These are phyloP conservation scores for Megatriorchis doriae DNA, from an alignment of 2,113 vertebrate species.

Conservation along the genomic window DNA sequence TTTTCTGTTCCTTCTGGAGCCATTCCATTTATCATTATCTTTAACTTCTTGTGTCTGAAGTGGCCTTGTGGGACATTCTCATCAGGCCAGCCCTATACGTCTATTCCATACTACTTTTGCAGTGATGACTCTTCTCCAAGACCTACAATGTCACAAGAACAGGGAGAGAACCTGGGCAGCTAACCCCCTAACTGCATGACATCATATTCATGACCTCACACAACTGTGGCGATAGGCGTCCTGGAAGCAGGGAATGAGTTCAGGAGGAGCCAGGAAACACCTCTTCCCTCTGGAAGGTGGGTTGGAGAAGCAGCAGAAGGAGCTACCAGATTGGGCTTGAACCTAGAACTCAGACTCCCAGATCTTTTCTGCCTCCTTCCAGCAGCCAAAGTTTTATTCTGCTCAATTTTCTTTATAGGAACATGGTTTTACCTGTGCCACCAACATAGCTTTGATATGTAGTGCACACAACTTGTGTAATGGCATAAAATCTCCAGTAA, in stretches of 20 bases:
- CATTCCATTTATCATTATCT: neutral
- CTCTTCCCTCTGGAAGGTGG: accelerated
- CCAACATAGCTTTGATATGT: neutral
- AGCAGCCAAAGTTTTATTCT: neutral
- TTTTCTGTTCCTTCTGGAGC: neutral
- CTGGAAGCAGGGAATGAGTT: neutral
- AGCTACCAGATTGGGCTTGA: neutral
- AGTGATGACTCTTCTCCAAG: neutral
- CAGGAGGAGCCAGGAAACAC: neutral
- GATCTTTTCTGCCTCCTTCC: neutral
- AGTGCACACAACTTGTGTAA: neutral
- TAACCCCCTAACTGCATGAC: neutral
- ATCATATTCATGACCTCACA: neutral
- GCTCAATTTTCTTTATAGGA: neutral
- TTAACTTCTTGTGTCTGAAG: neutral
- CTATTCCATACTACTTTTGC: neutral
- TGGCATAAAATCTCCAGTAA: neutral
- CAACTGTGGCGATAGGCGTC: neutral
- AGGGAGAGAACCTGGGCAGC: neutral
- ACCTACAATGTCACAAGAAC: neutral
- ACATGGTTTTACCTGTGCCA: neutral
- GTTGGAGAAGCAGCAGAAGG: neutral
- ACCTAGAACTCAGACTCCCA: neutral
- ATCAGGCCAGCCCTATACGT: neutral
- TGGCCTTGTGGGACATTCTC: neutral